Percentiles rank a stretch among this genome's conserved stretches.
Evolutionary conservation across 2,797 vertebrate genomes (phyloP).

Genomic region (Sebastes reedi): DNA sequence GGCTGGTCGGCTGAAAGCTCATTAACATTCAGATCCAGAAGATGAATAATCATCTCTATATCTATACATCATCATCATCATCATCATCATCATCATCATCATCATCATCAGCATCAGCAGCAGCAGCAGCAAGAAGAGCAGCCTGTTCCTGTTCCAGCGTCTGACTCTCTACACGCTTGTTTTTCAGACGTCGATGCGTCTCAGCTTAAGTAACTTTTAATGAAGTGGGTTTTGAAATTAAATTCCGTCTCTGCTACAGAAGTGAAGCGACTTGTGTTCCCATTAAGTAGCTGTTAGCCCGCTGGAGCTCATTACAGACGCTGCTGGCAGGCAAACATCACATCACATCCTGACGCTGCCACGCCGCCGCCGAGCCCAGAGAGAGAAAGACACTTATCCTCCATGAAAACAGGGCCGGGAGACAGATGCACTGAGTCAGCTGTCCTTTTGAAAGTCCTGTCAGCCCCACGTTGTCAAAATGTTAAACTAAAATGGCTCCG

Average conservation of each 20-base stretch:
- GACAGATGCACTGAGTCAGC: constrained; percentile 31
- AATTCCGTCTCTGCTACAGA: background rate
- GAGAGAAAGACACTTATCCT: background rate
- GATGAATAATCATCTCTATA: background rate
- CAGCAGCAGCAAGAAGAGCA: no score
- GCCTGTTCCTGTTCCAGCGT: background rate
- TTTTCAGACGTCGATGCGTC: background rate
- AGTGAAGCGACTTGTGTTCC: constrained; percentile 6
- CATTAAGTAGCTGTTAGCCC: constrained; percentile 56
- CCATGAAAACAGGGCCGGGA: background rate
- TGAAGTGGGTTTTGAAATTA: constrained; percentile 28
- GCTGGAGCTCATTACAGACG: constrained; percentile 25
- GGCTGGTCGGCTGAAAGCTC: no score
- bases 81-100: background rate
- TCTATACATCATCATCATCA: background rate
- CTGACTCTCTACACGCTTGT: background rate
- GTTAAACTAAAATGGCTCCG: background rate
- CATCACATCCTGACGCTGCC: no score
- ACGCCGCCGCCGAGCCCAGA: no score
- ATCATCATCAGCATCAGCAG: background rate
- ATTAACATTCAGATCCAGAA: background rate
- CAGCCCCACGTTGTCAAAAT: background rate
- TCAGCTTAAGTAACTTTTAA: constrained; percentile 45
- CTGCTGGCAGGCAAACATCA: no score
- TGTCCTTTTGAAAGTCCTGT: background rate